Evolutionary conservation across 2,888 invertebrate genomes (phyloP).

Genomic region (Phrixothrix hirtus): DNA sequence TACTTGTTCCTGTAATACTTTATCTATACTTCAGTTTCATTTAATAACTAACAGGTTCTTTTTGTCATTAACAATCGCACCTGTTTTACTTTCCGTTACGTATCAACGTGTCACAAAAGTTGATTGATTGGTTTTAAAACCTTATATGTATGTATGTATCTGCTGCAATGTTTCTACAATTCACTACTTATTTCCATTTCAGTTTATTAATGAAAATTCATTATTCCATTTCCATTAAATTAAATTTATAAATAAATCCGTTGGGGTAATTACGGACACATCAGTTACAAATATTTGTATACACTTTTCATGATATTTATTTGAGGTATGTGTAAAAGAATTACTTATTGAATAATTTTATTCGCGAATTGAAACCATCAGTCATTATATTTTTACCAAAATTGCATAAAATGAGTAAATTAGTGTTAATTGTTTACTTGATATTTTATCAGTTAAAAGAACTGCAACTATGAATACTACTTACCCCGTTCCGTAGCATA

Average conservation of each 20-base stretch:
- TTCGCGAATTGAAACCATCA: no score
- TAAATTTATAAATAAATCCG: conserved; percentile 12
- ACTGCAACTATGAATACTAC: no score
- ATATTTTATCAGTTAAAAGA: no score
- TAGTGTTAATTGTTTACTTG: no score
- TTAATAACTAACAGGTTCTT: conserved; percentile 29
- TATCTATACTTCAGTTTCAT: conserved; percentile 28
- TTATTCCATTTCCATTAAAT: conserved; percentile 1
- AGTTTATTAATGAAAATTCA: conserved; percentile 21
- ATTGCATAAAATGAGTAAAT: no score
- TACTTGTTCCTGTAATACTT: conserved; percentile 31
- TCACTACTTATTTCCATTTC: conserved; percentile 15
- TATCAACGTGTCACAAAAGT: conserved; percentile 24
- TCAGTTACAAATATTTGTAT: no score
- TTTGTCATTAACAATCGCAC: conserved; percentile 28
- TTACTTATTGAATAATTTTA: no score
- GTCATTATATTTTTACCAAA: no score
- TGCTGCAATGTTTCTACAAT: conserved; percentile 15
- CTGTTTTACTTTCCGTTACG: conserved; percentile 29
- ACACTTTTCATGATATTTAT: no score
- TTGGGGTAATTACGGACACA: no score
- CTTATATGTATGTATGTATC: conserved; percentile 15
- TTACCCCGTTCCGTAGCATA: no score
- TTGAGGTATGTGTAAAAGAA: no score
- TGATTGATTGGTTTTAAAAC: conserved; percentile 28